Evolutionary conservation across 1,140 invertebrate genomes (phyloP).

Genomic region (Drosophila bipectinata): DNA sequence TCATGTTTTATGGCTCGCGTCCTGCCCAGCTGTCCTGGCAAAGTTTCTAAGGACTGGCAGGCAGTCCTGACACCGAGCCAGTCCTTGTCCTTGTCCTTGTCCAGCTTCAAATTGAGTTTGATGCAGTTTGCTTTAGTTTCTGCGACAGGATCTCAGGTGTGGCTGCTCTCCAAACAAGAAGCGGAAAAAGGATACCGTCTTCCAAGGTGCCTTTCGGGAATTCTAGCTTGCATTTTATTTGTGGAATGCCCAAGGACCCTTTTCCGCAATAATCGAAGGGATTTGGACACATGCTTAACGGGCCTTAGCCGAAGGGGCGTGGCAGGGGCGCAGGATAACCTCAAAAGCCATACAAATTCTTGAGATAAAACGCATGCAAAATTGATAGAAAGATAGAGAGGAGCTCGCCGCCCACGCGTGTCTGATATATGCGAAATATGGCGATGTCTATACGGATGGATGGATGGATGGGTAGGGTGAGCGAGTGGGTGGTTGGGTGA

Average conservation of each 20-base stretch:
- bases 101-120: slow-evolving; percentile 47
- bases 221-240: not conserved
- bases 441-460: slow-evolving; percentile 2
- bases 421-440: slow-evolving; percentile 13
- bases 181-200: not conserved
- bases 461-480: not conserved
- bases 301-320: slow-evolving; percentile 22
- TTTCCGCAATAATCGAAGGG: slow-evolving; percentile 18
- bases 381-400: slow-evolving; percentile 77
- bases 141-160: not conserved
- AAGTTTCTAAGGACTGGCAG: slow-evolving; percentile 9
- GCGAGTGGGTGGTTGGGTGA: not conserved
- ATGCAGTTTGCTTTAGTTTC: slow-evolving; percentile 72
- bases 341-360: slow-evolving; percentile 70
- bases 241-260: not conserved
- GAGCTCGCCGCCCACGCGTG: slow-evolving; percentile 11
- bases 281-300: slow-evolving; percentile 46
- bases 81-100: not conserved
- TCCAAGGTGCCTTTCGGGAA: no score
- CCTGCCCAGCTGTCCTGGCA: slow-evolving; percentile 14
- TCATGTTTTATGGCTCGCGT: slow-evolving; percentile 50
- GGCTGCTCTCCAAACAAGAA: not conserved
- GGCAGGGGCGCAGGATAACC: slow-evolving; percentile 24
- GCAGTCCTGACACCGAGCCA: slow-evolving; percentile 11
- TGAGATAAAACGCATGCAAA: slow-evolving; percentile 73